Evolutionary conservation across 2,797 vertebrate species (phyloP), one percentile per base, ranked within the genome.

Genomic region (Nasua narica): DNA sequence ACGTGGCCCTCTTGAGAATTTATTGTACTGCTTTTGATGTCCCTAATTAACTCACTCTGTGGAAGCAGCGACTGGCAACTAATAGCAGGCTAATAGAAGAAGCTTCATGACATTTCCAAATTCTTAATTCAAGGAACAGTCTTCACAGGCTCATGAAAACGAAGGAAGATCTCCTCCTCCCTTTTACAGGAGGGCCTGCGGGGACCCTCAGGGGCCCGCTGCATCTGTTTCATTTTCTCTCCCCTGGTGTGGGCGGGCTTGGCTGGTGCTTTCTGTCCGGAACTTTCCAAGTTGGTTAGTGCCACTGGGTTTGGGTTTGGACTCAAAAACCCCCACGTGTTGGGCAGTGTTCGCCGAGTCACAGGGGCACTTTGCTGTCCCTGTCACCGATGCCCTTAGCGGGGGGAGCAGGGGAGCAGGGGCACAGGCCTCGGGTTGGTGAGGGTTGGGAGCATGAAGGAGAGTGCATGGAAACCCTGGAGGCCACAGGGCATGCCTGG

Each of bases 1-100:
- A 98, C 98, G 97, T 97, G 98, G 95, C 97, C 97, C 98, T 98
- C 98, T 90, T 98, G 99, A 99, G 99, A 99, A 97, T 98, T 98
- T 97, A 98, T 98, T 99, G 99, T 99, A 99, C 98, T 81, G 98
- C 98, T 99, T 99, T 99, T 99, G 99, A 99, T 99, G 99, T 99
- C 98, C 99, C 99, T 99, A 99, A 99, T 99, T 99, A 99, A 99
- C 98, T 98, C 83, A 98, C 98, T 99, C 98, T 97, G 95, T 98
- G 98, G 99, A 99, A 99, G 99, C 98, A 98, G 98, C 96, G 96
- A 98, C 98, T 99, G 99, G 99, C 98, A 98, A 98, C 98, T 99
- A 99, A 99, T 98, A 99, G 98, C 85, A 95, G 97, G 91, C 97
- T 98, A 98, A 98, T 97, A 97, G 97, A 98, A 98, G 95, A 91